Evolutionary conservation across 2,113 vertebrate genomes (phyloP).

Genomic region (Trogon melanurus): DNA sequence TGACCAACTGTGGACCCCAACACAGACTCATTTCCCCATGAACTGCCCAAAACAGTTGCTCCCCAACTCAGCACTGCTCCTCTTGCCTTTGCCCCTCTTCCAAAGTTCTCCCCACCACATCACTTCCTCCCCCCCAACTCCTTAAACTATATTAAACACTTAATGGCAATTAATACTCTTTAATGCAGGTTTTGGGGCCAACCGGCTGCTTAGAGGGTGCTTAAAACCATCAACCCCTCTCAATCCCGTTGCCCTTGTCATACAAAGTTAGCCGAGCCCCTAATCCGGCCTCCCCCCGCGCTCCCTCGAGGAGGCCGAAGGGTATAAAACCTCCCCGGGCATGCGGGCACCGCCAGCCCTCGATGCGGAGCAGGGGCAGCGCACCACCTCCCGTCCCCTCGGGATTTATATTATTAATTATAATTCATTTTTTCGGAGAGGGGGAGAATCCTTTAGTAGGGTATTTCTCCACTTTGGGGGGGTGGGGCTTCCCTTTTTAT

Average conservation of each 20-base stretch:
- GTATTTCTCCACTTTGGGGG: background rate
- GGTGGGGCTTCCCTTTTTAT: background rate
- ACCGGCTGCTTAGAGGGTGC: conserved; percentile 66
- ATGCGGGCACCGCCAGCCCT: background rate
- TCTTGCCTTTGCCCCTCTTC: background rate
- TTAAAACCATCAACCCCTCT: conserved; percentile 72
- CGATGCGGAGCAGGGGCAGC: background rate
- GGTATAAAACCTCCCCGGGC: conserved; percentile 66
- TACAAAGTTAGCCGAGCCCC: conserved; percentile 62
- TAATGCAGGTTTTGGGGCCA: conserved; percentile 73
- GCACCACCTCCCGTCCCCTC: background rate
- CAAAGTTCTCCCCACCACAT: background rate
- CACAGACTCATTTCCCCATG: background rate
- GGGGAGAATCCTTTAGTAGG: background rate
- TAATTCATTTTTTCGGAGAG: rapidly evolving
- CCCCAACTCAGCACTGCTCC: background rate
- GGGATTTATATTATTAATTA: background rate
- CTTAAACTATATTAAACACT: conserved; percentile 70
- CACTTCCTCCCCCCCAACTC: conserved; percentile 30
- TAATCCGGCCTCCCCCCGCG: conserved; percentile 46
- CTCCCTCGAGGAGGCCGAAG: background rate
- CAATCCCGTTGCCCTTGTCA: conserved; percentile 74
- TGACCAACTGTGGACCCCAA: rapidly evolving
- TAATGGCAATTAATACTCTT: conserved; percentile 71
- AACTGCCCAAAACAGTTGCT: background rate